Evolutionary conservation across 2,113 vertebrate genomes (phyloP), one percentile per base, ranked within the genome.

Genomic region (Gobiocypris rarus): DNA sequence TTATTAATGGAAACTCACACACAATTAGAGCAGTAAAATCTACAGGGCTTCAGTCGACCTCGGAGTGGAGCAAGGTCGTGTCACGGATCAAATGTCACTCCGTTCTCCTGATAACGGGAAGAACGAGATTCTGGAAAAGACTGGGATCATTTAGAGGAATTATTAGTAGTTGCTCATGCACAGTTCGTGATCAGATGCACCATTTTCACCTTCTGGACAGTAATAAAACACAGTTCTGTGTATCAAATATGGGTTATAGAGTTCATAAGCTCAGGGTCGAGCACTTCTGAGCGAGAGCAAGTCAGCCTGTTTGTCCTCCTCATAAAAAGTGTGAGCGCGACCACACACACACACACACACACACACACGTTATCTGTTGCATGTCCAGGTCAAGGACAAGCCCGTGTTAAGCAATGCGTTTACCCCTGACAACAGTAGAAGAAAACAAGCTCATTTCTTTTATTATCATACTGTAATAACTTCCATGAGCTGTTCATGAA

Each of bases 401-500:
- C 28, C 28, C 28, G 1, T 31, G 28, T 31, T 31, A 31, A 34
- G 31, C 31, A 3, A 31, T 31, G 31, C 4, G 34, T 34, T 38
- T 38, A 38, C 38, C 38, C 75, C 2, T 59, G 56, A 61, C 76
- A 45, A 61, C 52, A 76, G 34, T 22, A 24, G 8, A 61, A 11
- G 11, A 3, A 78, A 61, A 78, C 75, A 78, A 24, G 19, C 22
- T 59, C 4, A 38, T 43, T 41, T 59, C 22, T 59, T 43, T n/a
- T 56, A 52, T 22, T 76, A 52, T 76, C 31, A 52, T 56, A 19
- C 76, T 43, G 34, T 61, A 61, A 61, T 78, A 5, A 10, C 76
- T 61, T 78, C 76, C 76, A 78, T 61, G 3, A 76, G 75, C 2
- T 38, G 14, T 10, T n/a, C 19, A 71, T 71, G 38, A 73, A 71